Evolutionary conservation across 2,888 invertebrate species (phyloP), one percentile per base, ranked within the genome.

Genomic region (Pterostichus madidus): DNA sequence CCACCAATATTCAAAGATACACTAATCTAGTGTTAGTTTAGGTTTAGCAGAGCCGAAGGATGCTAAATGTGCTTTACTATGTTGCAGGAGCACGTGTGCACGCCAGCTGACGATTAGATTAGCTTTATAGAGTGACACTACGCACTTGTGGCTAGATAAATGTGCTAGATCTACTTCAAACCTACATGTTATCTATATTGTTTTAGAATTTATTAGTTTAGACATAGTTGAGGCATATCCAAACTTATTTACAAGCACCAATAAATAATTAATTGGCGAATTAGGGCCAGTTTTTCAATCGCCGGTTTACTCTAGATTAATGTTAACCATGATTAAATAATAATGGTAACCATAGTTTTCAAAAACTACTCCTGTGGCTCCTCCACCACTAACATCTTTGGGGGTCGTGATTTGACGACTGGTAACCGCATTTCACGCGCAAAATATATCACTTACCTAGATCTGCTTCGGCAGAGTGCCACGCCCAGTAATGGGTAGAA

Each of bases 41-140:
- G n/a, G 49, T 64, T 35, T 32, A 31, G 64, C 35, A 32, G 11
- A 17, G 2, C 24, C 31, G 59, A 31, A 59, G 76, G 56, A 61
- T 75, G 75, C 75, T 46, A 59, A 73, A 73, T 80, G 56, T 59
- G 81, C 81, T 75, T 79, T 81, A 56, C 7, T 61, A 59, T 81
- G 73, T 81, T 81, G 56, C 81, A 81, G 81, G 81, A 80, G 73
- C 80, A 80, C 80, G n/a, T 32, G 17, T 75, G 81, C 81, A 81
- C 81, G 81, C 75, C 17, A 81, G 81, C 81, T 75, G 68, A 32
- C 17, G 32, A 24, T 49, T 75, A 75, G 52, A 1, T 39, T 56
- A 77, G 77, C 15, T 32, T 39, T 7, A 39, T 56, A 56, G 53
- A 39, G 7, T 7, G 44, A 56, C 77, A 77, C 53, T n/a, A 4